Evolutionary conservation across 2,888 invertebrate genomes (phyloP).

Genomic region (Coleophora flavipennella): DNA sequence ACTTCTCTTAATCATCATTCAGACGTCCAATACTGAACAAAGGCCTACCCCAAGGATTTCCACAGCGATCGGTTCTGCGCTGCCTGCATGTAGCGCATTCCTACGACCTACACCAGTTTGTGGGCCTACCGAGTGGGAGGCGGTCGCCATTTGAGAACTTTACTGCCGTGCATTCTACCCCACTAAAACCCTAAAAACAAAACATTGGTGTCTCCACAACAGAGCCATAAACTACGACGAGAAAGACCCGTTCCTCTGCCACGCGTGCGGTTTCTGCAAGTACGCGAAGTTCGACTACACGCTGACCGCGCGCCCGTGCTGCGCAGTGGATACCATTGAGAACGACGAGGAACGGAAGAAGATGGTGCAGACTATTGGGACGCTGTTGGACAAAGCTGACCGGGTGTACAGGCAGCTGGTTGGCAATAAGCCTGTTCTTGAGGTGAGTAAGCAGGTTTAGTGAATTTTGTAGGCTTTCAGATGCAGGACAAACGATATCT

Average conservation of each 20-base stretch:
- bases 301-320: constrained; percentile 90
- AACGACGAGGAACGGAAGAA: constrained; percentile 97
- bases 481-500: no score
- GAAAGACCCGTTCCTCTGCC: constrained; percentile 98
- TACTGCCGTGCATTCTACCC: no score
- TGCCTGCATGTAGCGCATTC: no score
- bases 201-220: constrained; percentile 7
- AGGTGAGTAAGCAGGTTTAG: constrained; percentile 59
- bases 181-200: no score
- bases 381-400: constrained; percentile 94
- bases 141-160: no score
- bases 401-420: constrained; percentile 92
- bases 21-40: no score
- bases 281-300: constrained; percentile 99
- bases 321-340: constrained; percentile 97
- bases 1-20: no score
- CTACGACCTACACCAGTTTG: no score
- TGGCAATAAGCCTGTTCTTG: constrained; percentile 90
- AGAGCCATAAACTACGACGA: constrained; percentile 99
- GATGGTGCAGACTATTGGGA: constrained; percentile 92
- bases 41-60: no score
- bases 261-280: constrained; percentile 99
- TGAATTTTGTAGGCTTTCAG: no score
- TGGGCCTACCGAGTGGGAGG: no score
- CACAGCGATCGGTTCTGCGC: no score